These are phyloP conservation scores for Mola mola DNA, from an alignment of 2,113 vertebrate species.

Conservation along the genomic window DNA sequence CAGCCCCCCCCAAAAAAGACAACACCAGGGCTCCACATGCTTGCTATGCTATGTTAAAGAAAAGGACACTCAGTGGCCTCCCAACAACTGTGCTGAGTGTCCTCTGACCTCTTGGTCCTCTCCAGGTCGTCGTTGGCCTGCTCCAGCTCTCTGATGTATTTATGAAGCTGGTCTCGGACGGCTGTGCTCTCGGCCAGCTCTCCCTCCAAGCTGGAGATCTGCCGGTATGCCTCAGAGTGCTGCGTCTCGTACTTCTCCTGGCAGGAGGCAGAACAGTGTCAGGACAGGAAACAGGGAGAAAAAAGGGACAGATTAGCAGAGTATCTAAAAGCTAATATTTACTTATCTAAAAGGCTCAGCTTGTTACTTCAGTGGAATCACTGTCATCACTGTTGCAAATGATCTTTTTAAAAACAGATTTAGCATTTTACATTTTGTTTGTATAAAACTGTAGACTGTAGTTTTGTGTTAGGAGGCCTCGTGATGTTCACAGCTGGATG, in stretches of 20 bases:
- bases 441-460: too few relatives aligned
- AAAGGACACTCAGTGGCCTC: too few relatives aligned
- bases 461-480: too few relatives aligned
- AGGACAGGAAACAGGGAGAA: not conserved
- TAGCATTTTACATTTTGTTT: too few relatives aligned
- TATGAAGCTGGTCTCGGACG: slow-evolving; percentile 92
- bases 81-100: not conserved
- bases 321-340: too few relatives aligned
- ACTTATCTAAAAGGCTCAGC: too few relatives aligned
- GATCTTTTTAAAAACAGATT: too few relatives aligned
- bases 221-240: slow-evolving; percentile 87
- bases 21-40: too few relatives aligned
- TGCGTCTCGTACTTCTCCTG: slow-evolving; percentile 92
- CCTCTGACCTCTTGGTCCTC: slow-evolving; percentile 89
- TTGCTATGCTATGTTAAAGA: too few relatives aligned
- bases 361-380: not conserved
- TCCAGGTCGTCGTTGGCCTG: slow-evolving; percentile 97
- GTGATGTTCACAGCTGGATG: too few relatives aligned
- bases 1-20: too few relatives aligned
- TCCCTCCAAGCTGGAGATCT: slow-evolving; percentile 89
- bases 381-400: not conserved
- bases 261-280: not conserved
- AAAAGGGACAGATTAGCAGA: too few relatives aligned
- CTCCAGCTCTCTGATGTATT: slow-evolving; percentile 94
- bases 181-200: slow-evolving; percentile 90